These are phyloP conservation scores for Brachionus rubens DNA, from an alignment of 1,140 invertebrate species.

Conservation along the genomic window DNA sequence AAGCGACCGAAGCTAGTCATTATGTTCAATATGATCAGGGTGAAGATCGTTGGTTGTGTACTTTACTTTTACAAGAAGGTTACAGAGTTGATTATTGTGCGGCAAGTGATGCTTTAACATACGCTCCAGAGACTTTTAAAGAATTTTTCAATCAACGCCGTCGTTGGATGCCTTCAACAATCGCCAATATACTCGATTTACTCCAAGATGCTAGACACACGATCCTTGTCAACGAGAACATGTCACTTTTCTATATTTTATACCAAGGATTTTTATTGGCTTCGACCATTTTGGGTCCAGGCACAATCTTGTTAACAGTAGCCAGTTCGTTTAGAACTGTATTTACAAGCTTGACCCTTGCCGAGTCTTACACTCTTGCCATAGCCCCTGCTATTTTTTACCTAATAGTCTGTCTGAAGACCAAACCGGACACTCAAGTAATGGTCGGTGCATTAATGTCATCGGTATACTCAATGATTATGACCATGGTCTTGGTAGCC, in stretches of 20 bases:
- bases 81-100: conserved; percentile 69
- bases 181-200: conserved; percentile 69
- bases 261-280: conserved; percentile 63
- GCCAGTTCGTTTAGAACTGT: conserved; percentile 64
- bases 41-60: conserved; percentile 69
- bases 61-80: conserved; percentile 66
- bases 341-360: conserved; percentile 62
- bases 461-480: conserved; percentile 56
- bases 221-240: conserved; percentile 64
- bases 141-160: conserved; percentile 64
- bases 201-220: conserved; percentile 63
- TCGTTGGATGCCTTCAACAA: conserved; percentile 68
- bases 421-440: conserved; percentile 61
- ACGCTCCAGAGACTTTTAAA: conserved; percentile 65
- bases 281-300: conserved; percentile 66
- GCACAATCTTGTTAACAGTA: conserved; percentile 67
- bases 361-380: conserved; percentile 60
- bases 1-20: conserved; percentile 53
- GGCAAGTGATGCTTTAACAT: conserved; percentile 68
- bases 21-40: conserved; percentile 60
- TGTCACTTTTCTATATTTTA: conserved; percentile 65
- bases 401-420: conserved; percentile 61
- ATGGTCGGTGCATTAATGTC: conserved; percentile 53
- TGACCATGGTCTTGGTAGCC: conserved; percentile 57
- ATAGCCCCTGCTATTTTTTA: conserved; percentile 62